These are phyloP conservation scores for Leptinotarsa lineolata DNA, from an alignment of 1,140 invertebrate species.

Conservation along the genomic window DNA sequence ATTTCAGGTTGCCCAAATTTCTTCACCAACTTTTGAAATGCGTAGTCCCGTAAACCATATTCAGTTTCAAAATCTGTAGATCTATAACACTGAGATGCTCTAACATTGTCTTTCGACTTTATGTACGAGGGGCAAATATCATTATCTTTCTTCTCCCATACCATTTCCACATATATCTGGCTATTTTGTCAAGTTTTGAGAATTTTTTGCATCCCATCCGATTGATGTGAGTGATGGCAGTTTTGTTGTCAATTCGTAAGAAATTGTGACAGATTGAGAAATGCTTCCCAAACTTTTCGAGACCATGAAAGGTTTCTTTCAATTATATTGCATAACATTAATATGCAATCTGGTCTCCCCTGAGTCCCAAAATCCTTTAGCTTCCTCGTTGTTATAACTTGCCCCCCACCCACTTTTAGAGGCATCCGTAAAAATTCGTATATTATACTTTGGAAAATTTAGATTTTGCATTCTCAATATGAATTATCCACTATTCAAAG, in stretches of 20 bases:
- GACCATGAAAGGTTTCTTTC: neutral
- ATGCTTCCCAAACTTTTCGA: slow-evolving; percentile 12
- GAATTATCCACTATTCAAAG: no score
- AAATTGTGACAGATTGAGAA: slow-evolving; percentile 32
- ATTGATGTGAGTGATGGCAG: slow-evolving; percentile 39
- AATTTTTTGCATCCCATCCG: slow-evolving; percentile 40
- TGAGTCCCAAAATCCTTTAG: no score
- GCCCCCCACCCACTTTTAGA: no score
- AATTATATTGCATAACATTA: neutral
- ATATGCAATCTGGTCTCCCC: neutral
- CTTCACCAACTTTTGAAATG: no score
- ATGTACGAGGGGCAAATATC: slow-evolving; percentile 42
- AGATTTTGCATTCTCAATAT: no score
- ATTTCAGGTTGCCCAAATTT: no score
- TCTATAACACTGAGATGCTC: slow-evolving; percentile 41
- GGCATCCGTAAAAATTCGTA: no score
- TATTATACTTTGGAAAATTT: no score
- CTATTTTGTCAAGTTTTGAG: slow-evolving; percentile 30
- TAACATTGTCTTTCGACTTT: slow-evolving; percentile 31
- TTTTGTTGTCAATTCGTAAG: slow-evolving; percentile 42
- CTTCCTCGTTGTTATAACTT: no score
- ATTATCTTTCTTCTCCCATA: slow-evolving; percentile 36
- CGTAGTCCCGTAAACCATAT: no score
- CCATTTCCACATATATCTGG: slow-evolving; percentile 37
- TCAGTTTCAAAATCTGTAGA: no score